phyloP scores from a whole-genome alignment of 2,113 vertebrate genomes.

The Perognathus longimembris region DNA sequence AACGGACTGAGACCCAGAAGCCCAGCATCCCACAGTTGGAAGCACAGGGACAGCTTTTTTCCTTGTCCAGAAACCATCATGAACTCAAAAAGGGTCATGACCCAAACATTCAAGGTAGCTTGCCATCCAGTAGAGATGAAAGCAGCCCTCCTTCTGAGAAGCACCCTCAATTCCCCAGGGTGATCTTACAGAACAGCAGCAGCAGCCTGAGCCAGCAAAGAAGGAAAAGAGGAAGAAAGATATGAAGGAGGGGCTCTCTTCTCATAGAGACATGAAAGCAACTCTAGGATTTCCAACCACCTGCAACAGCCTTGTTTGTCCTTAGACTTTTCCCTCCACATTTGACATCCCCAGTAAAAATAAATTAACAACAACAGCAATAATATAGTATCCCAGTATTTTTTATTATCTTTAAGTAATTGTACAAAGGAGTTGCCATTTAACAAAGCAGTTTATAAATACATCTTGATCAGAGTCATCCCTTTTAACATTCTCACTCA shows the following conservation, averaged over 20 bases:
- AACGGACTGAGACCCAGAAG: background rate
- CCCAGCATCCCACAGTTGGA: background rate
- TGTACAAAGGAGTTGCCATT: too few relatives aligned
- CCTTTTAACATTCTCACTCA: too few relatives aligned
- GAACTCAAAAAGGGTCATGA: background rate
- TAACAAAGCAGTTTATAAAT: too few relatives aligned
- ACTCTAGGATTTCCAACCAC: background rate
- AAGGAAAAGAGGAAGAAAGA: background rate
- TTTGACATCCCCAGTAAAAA: background rate
- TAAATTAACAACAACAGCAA: too few relatives aligned
- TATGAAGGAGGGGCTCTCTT: too few relatives aligned
- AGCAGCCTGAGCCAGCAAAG: background rate
- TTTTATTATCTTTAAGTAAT: too few relatives aligned
- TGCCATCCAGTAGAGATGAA: constrained; percentile 36
- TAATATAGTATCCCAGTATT: too few relatives aligned
- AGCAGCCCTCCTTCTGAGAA: background rate
- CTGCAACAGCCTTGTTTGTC: constrained; percentile 6
- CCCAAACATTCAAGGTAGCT: background rate
- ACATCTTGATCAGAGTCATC: too few relatives aligned
- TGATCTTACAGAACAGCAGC: background rate
- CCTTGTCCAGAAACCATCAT: background rate
- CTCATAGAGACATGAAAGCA: constrained; percentile 32
- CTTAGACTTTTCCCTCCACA: background rate
- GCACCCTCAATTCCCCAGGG: background rate
- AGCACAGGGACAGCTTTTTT: background rate